Percentiles rank a stretch among this genome's conserved stretches.
These are phyloP conservation scores for Dryocosmus kuriphilus DNA, from an alignment of 2,888 invertebrate genomes.

Conservation along the genomic window DNA sequence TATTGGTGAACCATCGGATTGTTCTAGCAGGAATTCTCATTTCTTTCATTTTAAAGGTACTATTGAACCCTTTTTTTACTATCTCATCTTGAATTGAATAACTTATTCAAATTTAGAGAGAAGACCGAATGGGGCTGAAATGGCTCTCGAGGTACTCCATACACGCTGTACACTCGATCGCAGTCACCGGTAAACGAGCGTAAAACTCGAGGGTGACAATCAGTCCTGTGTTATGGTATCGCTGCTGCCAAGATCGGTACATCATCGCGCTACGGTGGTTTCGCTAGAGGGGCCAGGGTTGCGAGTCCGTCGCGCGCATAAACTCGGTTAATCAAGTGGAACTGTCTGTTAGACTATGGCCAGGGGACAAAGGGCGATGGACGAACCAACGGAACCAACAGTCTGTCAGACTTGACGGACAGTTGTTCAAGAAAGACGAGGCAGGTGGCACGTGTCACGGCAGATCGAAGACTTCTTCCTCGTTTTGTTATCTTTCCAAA, in stretches of 20 bases:
- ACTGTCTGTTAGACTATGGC: constrained; percentile 67
- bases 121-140: background rate
- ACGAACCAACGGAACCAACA: constrained; percentile 59
- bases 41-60: no score
- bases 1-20: no score
- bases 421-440: constrained; percentile 57
- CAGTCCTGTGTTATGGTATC: background rate
- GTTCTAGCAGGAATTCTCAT: no score
- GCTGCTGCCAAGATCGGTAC: background rate
- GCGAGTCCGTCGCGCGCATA: constrained; percentile 67
- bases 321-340: constrained; percentile 74
- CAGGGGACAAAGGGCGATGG: constrained; percentile 61
- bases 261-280: constrained; percentile 43
- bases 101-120: background rate
- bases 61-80: no score
- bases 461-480: background rate
- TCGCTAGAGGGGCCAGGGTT: constrained; percentile 47
- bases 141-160: background rate
- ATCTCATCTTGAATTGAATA: no score
- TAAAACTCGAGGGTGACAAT: constrained; percentile 23
- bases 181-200: constrained; percentile 16
- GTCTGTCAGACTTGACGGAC: constrained; percentile 61
- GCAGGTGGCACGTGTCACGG: constrained; percentile 65
- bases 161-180: background rate
- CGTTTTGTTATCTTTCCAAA: background rate